phyloP scores from a whole-genome alignment of 2,888 invertebrate species.

The Temnothorax ravouxi region DNA sequence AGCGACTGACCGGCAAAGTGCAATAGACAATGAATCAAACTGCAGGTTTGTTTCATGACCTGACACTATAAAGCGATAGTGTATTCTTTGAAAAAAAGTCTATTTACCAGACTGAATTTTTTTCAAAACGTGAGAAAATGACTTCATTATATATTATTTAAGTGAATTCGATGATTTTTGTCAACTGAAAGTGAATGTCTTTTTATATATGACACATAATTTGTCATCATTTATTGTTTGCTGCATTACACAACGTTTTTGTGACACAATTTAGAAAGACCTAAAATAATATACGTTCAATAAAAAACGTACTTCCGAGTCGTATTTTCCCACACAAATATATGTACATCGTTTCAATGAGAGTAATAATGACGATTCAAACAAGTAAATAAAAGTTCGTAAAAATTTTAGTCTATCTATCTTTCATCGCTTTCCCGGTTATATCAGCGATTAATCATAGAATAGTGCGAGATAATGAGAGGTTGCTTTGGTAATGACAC shows the following conservation, averaged over 20 bases:
- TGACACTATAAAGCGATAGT: slow-evolving; percentile 41
- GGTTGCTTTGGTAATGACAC: slow-evolving; percentile 36
- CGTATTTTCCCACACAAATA: not conserved
- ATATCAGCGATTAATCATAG: slow-evolving; percentile 27
- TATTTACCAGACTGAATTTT: slow-evolving; percentile 2
- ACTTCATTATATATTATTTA: not conserved
- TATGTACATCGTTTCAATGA: not conserved
- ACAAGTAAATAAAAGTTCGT: not conserved
- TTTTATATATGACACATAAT: not conserved
- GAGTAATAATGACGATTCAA: slow-evolving; percentile 11
- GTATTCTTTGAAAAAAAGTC: not conserved
- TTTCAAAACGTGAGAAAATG: slow-evolving; percentile 26
- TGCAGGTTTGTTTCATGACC: slow-evolving; percentile 28
- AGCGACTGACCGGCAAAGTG: slow-evolving; percentile 66
- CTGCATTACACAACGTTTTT: not conserved
- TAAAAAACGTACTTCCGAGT: slow-evolving; percentile 12
- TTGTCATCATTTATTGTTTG: not conserved
- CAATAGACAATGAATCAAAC: slow-evolving; percentile 71
- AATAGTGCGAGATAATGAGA: slow-evolving; percentile 24
- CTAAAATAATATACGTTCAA: not conserved
- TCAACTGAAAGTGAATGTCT: not conserved
- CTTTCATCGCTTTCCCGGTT: slow-evolving; percentile 27
- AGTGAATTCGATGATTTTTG: not conserved
- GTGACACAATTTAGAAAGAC: not conserved
- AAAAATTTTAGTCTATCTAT: slow-evolving; percentile 21